Evolutionary conservation across 2,113 vertebrate species (phyloP).

Genomic region (Carollia perspicillata): DNA sequence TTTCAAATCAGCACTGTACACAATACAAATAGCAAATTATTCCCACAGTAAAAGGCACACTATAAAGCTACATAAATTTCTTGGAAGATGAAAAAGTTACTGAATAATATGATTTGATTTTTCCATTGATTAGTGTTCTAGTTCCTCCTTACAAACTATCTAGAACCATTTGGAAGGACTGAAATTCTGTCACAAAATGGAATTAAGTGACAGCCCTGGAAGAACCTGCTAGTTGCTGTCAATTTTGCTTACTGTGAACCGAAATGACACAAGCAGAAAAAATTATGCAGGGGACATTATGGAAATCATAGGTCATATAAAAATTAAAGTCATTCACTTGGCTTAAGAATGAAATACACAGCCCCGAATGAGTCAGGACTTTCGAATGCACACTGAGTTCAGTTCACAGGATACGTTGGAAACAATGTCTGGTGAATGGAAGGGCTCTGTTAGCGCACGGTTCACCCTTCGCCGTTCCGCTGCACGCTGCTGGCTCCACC

Average conservation of each 20-base stretch:
- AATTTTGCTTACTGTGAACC: not conserved
- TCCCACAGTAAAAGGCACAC: not conserved
- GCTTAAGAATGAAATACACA: slow-evolving; percentile 48
- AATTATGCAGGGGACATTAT: not conserved
- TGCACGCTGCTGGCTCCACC: slow-evolving; percentile 86
- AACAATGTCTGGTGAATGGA: slow-evolving; percentile 97
- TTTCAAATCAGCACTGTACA: not conserved
- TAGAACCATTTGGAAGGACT: not conserved
- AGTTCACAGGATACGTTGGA: slow-evolving; percentile 95
- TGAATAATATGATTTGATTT: not conserved
- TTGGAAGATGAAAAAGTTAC: not conserved
- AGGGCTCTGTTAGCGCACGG: slow-evolving; percentile 91
- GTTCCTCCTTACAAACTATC: not conserved
- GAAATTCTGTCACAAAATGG: not conserved
- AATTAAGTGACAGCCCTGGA: not conserved
- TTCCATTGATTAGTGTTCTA: not conserved
- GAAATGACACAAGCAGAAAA: not conserved
- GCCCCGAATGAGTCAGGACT: accelerated
- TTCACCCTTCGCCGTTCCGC: slow-evolving; percentile 90
- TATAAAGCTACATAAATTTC: not conserved
- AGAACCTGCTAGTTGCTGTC: not conserved
- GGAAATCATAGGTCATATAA: not conserved
- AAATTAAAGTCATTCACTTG: not conserved
- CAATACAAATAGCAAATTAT: not conserved
- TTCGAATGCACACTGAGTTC: not conserved